Conservation (phyloP, 2,113 vertebrate species). For the Triplophysa tibetana region DNA sequence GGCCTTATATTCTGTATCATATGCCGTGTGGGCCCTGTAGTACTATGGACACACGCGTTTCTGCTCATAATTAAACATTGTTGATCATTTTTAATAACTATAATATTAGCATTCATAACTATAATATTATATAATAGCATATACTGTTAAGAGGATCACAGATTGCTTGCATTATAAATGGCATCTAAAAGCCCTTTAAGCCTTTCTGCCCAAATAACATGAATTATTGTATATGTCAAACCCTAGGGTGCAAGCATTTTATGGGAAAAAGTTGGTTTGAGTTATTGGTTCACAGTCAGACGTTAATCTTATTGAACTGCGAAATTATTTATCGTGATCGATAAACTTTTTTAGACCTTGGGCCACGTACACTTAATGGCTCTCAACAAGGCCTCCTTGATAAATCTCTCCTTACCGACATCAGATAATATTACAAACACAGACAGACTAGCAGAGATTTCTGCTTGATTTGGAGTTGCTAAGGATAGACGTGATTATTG, state of each 20-base stretch:
- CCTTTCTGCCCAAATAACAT: neutral
- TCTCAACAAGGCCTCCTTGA: neutral
- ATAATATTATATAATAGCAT: too few relatives aligned
- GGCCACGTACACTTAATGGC: neutral
- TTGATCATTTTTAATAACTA: too few relatives aligned
- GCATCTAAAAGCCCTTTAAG: neutral
- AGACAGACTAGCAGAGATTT: neutral
- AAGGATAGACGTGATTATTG: neutral
- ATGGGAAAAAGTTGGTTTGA: neutral
- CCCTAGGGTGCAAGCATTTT: neutral
- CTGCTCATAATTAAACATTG: too few relatives aligned
- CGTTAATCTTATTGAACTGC: neutral
- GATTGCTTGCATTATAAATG: neutral
- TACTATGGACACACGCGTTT: too few relatives aligned
- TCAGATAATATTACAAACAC: neutral
- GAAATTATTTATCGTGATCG: neutral
- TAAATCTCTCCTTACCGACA: neutral
- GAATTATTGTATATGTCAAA: neutral
- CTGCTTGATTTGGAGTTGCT: neutral
- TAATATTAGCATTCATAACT: too few relatives aligned
- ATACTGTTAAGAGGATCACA: too few relatives aligned
- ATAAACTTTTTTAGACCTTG: neutral
- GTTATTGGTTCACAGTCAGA: neutral
- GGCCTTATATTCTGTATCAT: too few relatives aligned
- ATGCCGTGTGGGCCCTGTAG: too few relatives aligned